Evolutionary conservation across 2,113 vertebrate genomes (phyloP), one percentile per base, ranked within the genome.

Genomic region (Pelobates fuscus): DNA sequence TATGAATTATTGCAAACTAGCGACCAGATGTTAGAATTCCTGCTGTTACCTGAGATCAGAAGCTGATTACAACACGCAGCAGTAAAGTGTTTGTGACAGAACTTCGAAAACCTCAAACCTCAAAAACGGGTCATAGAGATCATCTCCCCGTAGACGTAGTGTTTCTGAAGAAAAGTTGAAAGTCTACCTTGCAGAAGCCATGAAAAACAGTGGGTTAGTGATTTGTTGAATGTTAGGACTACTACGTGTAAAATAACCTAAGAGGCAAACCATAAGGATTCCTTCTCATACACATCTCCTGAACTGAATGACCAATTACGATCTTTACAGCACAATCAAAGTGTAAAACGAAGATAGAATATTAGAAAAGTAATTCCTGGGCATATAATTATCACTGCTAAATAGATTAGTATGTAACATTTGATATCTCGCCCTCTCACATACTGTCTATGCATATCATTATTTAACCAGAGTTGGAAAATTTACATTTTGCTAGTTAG

Each of bases 121-220:
- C 64, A 66, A 74, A 74, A 74, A 29, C 62, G 58, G 61, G 71
- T 66, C 62, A 44, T 18, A 24, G 27, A 58, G 71, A 65, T 74
- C 71, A 74, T 30, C 21, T 54, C 62, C 37, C 62, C 44, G 49
- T 29, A 57, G 61, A 65, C 66, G 21, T 43, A 17, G 20, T 57
- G 20, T 43, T 2, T 57, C 27, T 46, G 64, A 26, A 74, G 62
- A 74, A 66, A 5, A 66, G 71, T 2, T 32, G 32, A 30, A 72
- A 64, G 20, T 44, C 59, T 71, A 61, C 49, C 41, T 60, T 61
- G 58, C 69, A 62, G 41, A 49, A 62, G 41, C 27, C 60, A 43
- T 71, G 58, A 46, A 20, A 30, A 15, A 29, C 58, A 49, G 44
- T 17, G 44, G 14, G 17, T 14, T 49, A 5, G 44, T 49, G 3